Evolutionary conservation across 2,797 vertebrate species (phyloP).

Genomic region (Ceryle rudis): DNA sequence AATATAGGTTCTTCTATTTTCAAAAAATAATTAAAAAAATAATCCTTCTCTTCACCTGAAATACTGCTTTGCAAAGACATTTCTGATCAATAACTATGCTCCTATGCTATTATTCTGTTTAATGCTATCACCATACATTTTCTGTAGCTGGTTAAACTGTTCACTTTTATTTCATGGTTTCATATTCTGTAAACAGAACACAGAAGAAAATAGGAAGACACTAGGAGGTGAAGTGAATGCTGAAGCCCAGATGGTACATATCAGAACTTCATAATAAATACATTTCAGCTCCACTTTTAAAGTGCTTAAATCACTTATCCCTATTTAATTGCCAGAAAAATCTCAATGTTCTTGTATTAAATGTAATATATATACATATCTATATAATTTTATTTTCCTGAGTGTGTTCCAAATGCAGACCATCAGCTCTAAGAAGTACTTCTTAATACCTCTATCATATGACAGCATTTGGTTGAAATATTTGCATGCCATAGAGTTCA

Average conservation of each 20-base stretch:
- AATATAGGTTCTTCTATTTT: not conserved
- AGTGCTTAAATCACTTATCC: not conserved
- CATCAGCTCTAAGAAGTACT: not conserved
- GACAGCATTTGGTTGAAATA: slow-evolving; percentile 41
- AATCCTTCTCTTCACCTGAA: not conserved
- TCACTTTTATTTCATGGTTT: not conserved
- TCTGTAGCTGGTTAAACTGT: not conserved
- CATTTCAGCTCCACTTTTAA: not conserved
- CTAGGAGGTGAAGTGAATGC: not conserved
- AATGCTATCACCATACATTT: not conserved
- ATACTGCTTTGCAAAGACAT: not conserved
- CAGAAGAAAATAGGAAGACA: not conserved
- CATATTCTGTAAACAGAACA: not conserved
- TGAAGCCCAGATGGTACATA: not conserved
- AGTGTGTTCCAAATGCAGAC: not conserved
- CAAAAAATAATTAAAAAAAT: not conserved
- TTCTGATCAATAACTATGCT: not conserved
- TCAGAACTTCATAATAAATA: not conserved
- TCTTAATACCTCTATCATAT: not conserved
- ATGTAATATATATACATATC: not conserved
- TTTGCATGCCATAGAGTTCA: not conserved
- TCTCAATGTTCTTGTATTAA: not conserved
- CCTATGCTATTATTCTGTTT: not conserved
- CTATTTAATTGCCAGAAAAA: not conserved
- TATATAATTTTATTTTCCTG: not conserved